These are phyloP conservation scores for Halictus rubicundus DNA, from an alignment of 1,140 invertebrate species.

Conservation along the genomic window DNA sequence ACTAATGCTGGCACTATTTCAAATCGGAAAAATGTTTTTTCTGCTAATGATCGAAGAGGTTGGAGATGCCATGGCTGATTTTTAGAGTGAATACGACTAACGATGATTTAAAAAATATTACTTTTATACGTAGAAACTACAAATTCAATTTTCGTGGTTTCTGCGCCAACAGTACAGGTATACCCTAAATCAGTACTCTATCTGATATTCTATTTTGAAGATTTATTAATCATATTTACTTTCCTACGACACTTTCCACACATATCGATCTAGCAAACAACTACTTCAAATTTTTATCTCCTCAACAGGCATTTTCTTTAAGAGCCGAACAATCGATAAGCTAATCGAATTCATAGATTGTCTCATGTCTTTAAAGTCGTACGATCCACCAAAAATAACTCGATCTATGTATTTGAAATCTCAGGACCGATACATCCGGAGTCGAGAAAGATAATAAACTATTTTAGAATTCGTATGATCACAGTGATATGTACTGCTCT, in stretches of 20 bases:
- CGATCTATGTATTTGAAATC: no score
- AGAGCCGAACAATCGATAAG: no score
- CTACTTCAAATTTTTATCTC: no score
- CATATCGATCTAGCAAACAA: no score
- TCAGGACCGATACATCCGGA: background rate
- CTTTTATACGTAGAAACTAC: background rate
- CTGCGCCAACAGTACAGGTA: background rate
- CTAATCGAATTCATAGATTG: background rate
- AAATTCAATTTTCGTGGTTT: background rate
- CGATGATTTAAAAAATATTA: background rate
- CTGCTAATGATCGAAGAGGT: background rate
- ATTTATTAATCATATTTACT: background rate
- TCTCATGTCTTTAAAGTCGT: no score
- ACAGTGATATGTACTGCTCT: background rate
- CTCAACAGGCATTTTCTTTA: no score
- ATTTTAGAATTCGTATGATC: slow-evolving; percentile 4
- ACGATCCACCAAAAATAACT: no score
- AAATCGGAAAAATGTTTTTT: background rate
- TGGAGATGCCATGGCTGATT: background rate
- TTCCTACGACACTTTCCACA: no score
- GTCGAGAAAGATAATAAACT: slow-evolving; percentile 3
- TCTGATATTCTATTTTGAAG: background rate
- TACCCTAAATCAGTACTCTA: background rate
- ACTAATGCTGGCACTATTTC: background rate
- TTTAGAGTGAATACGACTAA: background rate